Percentiles rank a stretch among this genome's conserved stretches.
phyloP scores from a whole-genome alignment of 2,797 vertebrate species.

The Pantherophis vulpinus region DNA sequence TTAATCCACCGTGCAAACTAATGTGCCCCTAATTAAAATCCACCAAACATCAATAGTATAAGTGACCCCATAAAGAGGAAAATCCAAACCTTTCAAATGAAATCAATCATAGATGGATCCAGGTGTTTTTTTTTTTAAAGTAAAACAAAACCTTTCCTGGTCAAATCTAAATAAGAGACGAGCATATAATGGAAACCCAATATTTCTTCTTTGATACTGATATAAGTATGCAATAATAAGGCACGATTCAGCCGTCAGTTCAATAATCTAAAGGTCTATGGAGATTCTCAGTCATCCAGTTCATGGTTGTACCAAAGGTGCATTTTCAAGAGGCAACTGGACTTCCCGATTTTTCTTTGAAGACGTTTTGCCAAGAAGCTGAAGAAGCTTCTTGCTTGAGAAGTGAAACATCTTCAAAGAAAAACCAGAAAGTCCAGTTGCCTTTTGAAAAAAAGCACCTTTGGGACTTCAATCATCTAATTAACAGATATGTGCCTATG shows the following conservation, averaged over 20 bases:
- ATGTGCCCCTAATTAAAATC: background rate
- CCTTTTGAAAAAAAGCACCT: too few species aligned
- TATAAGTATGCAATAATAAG: background rate
- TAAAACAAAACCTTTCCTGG: background rate
- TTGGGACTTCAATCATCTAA: background rate
- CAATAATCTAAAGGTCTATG: background rate
- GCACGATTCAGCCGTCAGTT: background rate
- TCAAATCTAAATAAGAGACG: background rate
- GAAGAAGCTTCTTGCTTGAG: too few species aligned
- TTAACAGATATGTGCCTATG: background rate
- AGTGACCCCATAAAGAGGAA: background rate
- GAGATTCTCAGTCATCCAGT: too few species aligned
- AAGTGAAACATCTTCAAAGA: too few species aligned
- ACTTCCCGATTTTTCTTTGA: too few species aligned
- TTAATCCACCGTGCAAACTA: background rate
- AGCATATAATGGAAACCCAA: background rate
- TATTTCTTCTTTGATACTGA: background rate
- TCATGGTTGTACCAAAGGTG: too few species aligned
- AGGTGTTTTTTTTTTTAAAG: background rate
- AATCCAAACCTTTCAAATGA: background rate
- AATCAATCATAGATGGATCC: background rate
- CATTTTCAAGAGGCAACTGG: too few species aligned
- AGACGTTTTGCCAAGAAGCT: too few species aligned
- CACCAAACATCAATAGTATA: background rate
- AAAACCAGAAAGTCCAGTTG: too few species aligned